Evolutionary conservation across 1,140 invertebrate species (phyloP).

Genomic region (Hyles euphorbiae): DNA sequence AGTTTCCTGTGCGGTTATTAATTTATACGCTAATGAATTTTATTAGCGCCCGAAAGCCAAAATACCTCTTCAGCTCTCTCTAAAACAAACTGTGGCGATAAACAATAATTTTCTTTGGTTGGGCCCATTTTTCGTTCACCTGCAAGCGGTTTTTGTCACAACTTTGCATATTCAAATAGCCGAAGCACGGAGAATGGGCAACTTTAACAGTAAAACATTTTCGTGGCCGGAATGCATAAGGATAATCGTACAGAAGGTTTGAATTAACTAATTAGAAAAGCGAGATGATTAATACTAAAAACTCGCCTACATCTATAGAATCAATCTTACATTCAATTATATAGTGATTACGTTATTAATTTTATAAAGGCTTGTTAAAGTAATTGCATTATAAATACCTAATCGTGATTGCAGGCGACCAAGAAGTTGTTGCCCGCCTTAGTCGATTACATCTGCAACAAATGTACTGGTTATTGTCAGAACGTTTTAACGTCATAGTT

Average conservation of each 20-base stretch:
- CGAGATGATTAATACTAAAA: no score
- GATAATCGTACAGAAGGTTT: not conserved
- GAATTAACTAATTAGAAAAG: not conserved
- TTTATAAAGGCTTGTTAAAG: no score
- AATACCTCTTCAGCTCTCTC: not conserved
- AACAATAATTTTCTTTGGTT: conserved; percentile 11
- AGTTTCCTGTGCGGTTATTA: no score
- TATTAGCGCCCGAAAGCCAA: not conserved
- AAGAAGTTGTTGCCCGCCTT: not conserved
- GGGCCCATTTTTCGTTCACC: conserved; percentile 5
- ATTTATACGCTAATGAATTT: no score
- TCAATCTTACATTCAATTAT: no score
- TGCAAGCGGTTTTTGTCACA: conserved; percentile 20
- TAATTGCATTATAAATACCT: no score
- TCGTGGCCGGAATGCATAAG: conserved; percentile 1
- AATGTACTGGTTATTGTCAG: no score
- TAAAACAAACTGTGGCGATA: conserved; percentile 8
- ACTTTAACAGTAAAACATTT: conserved; percentile 32
- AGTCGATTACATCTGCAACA: not conserved
- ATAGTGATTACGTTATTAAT: no score
- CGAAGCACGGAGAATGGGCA: conserved; percentile 12
- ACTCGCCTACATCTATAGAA: no score
- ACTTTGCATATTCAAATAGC: conserved; percentile 23
- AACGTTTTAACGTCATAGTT: no score
- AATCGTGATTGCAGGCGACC: no score